Evolutionary conservation across 2,888 invertebrate genomes (phyloP), one percentile per base, ranked within the genome.

Genomic region (Malacosoma neustria): DNA sequence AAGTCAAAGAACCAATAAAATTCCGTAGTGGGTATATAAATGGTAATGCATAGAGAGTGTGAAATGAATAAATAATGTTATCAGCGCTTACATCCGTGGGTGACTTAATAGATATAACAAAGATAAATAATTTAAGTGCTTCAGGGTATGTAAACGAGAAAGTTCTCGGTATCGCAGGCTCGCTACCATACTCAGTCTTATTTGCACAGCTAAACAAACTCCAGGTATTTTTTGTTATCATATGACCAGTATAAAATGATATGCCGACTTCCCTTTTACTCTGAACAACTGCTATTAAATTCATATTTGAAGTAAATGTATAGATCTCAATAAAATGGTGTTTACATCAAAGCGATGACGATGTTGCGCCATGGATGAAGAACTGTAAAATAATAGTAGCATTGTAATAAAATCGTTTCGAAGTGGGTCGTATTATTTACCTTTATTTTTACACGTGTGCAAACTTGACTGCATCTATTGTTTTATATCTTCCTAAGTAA

Each of bases 141-240:
- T 52, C 48, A 60, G 56, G 45, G 46, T 62, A 65, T 59, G 68
- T 66, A 73, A 74, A 77, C 65, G 62, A 65, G 70, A 72, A 67
- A 75, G 67, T 82, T 81, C 77, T 74, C 53, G 55, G 76, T 77
- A 80, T 62, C 56, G 69, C 54, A 61, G 66, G 65, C 70, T 67
- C 70, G 72, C 75, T 76, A 77, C 80, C 73, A 73, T 64, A 72
- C 65, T 61, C 55, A 54, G 65, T 57, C 22, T 40, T 75, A 73
- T 85, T 85, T 79, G 72, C 68, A 69, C 85, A 85, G 84, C 84
- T 85, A 84, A 70, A 67, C 67, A 82, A 82, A 82, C 82, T 65
- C 45, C 46, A 60, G 48, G 46, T 54, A 61, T 59, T 63, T 69
- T 72, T 66, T 68, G 66, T 72, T 80, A 76, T 75, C 75, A 57